Conservation (phyloP, 2,888 invertebrate species). For the Oeneis ivallda region DNA sequence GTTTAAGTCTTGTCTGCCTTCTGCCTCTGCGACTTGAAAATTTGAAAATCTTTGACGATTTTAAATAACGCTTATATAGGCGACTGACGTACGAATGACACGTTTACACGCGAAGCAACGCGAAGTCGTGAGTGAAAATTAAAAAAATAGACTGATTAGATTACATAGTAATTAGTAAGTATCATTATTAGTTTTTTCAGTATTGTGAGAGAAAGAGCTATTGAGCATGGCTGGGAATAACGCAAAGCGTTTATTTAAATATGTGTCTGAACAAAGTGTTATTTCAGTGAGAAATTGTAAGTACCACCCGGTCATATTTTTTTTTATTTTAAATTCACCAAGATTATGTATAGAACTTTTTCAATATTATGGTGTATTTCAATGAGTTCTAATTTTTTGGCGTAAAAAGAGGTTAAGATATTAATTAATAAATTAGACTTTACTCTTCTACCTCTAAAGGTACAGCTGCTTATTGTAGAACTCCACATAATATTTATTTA, state of each 20-base stretch:
- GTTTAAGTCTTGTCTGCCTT: no score
- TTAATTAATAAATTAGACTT: not conserved
- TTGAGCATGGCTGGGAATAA: constrained; percentile 61
- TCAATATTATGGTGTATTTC: not conserved
- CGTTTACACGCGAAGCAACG: constrained; percentile 35
- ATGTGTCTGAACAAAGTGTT: constrained; percentile 56
- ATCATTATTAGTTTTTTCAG: not conserved
- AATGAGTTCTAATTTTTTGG: not conserved
- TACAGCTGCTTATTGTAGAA: no score
- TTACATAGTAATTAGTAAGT: constrained; percentile 19
- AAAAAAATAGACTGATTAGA: constrained; percentile 32
- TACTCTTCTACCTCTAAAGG: not conserved
- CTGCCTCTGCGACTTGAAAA: not conserved
- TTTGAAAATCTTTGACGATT: constrained; percentile 19
- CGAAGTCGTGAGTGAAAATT: constrained; percentile 25
- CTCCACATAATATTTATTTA: no score
- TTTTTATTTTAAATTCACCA: no score
- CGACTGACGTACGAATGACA: constrained; percentile 34
- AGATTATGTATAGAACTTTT: no score
- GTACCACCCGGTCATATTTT: constrained; percentile 33
- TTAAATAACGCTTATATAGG: constrained; percentile 20
- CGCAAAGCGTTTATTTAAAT: constrained; percentile 62
- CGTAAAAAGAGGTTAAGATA: not conserved
- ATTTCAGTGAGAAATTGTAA: constrained; percentile 62
- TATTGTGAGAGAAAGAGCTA: not conserved